Percentiles rank a stretch among this genome's conserved stretches.
phyloP scores from a whole-genome alignment of 2,888 invertebrate species.

The Ectemnius continuus region DNA sequence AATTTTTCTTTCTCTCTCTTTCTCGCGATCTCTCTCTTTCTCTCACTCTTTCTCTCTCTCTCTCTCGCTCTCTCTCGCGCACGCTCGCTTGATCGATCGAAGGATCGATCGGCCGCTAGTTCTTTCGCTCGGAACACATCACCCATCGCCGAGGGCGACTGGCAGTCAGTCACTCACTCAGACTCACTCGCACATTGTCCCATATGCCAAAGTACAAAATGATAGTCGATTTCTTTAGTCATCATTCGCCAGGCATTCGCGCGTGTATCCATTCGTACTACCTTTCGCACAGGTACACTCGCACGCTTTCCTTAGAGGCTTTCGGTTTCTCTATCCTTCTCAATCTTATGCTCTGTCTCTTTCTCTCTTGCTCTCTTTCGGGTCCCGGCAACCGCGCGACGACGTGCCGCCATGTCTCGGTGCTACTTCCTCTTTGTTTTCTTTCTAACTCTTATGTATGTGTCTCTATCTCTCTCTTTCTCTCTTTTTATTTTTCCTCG shows the following conservation, averaged over 20 bases:
- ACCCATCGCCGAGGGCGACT: background rate
- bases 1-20: slow-evolving; percentile 41
- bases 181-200: slow-evolving; percentile 27
- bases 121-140: background rate
- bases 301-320: too few species aligned
- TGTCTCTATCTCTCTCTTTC: background rate
- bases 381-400: background rate
- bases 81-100: background rate
- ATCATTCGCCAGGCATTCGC: background rate
- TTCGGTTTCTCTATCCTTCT: too few species aligned
- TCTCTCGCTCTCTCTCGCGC: background rate
- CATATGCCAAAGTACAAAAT: slow-evolving; percentile 62
- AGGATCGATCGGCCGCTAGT: too few species aligned
- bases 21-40: slow-evolving; percentile 15
- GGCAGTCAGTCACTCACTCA: background rate
- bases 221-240: slow-evolving; percentile 52
- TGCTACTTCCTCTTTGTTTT: background rate
- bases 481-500: slow-evolving; percentile 11
- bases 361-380: background rate
- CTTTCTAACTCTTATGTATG: slow-evolving; percentile 11
- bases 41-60: background rate
- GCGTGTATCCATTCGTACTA: too few species aligned
- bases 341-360: background rate
- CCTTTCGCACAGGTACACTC: too few species aligned
- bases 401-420: too few species aligned